Evolutionary conservation across 1,140 invertebrate genomes (phyloP), one percentile per base, ranked within the genome.

Genomic region (Zaprionus tsacasi): DNA sequence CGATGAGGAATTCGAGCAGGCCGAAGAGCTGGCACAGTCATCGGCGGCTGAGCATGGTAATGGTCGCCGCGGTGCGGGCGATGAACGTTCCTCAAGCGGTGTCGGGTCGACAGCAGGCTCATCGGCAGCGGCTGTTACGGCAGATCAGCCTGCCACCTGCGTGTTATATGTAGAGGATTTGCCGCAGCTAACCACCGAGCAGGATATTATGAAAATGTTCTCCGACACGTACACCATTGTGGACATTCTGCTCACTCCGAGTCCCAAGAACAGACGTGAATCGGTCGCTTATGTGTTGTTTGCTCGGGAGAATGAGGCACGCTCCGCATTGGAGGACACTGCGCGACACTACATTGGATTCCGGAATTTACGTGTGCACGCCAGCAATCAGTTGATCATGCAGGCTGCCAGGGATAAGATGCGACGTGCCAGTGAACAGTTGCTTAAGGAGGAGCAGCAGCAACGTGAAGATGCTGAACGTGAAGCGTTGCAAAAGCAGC

Each of bases 131-230:
- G 2, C 2, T 21, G 21, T 2, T 21, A 21, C 15, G 21, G 48
- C 59, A 21, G 45, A 50, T 17, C 17, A 8, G 50, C 58, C 38
- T 8, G 5, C 54, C 0, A 95, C 94, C n/a, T 93, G 92, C 7
- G 95, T 95, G 8, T 91, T 97, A 0, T 93, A 95, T 66, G 79
- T 97, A 0, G 94, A 95, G 57, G 96, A 96, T 50, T 78, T 97
- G 15, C 96, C 96, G 0, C 94, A 94, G n/a, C 95, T 95, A 75
- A 95, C 95, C 40, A 96, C 96, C 86, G 96, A 97, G 81, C 94
- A 96, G 69, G 96, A 97, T 76, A 95, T 98, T 7, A 94, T 95
- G 17, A 96, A 96, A 78, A 94, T 96, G 57, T 97, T 97, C 82
- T 95, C 94, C 0, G 71, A 85, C 6, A 95, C 95, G 0, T 95